Conservation (phyloP, 2,888 invertebrate genomes). For the Sisyra terminalis region DNA sequence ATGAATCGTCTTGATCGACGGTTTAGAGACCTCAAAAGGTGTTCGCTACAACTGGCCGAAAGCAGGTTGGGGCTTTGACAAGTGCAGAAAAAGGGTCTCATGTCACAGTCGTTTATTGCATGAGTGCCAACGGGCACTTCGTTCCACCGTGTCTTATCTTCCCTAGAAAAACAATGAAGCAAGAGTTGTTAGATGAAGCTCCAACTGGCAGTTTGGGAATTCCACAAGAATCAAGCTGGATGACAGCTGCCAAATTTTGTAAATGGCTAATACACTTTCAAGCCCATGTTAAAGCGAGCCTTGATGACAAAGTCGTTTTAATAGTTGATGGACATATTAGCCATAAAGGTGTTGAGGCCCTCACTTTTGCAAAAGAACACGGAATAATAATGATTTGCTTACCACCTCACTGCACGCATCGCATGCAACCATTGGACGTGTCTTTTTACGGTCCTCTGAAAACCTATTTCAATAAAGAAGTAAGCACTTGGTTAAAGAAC, state of each 20-base stretch:
- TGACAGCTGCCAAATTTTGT: slow-evolving; percentile 13
- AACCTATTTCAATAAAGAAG: slow-evolving; percentile 15
- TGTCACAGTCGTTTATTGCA: slow-evolving; percentile 19
- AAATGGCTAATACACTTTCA: slow-evolving; percentile 17
- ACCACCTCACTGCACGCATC: slow-evolving; percentile 19
- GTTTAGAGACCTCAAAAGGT: slow-evolving; percentile 14
- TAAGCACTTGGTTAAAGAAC: slow-evolving; percentile 12
- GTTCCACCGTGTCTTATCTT: slow-evolving; percentile 7
- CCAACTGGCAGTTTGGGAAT: slow-evolving; percentile 13
- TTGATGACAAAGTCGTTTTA: slow-evolving; percentile 17
- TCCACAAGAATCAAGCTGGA: slow-evolving; percentile 13
- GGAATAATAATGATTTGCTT: slow-evolving; percentile 15
- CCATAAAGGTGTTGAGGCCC: slow-evolving; percentile 12
- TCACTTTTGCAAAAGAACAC: slow-evolving; percentile 11
- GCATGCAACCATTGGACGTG: slow-evolving; percentile 17
- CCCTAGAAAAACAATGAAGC: slow-evolving; percentile 14
- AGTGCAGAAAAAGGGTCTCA: slow-evolving; percentile 22
- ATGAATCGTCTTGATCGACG: slow-evolving; percentile 13
- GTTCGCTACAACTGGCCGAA: slow-evolving; percentile 13
- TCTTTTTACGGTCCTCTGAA: slow-evolving; percentile 15
- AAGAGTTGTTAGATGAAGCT: slow-evolving; percentile 14
- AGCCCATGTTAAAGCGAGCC: slow-evolving; percentile 15
- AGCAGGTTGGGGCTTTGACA: slow-evolving; percentile 20
- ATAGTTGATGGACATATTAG: slow-evolving; percentile 18
- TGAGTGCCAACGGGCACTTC: neutral